Base-by-base conservation (phyloP, 1,140 invertebrate species). In the Zaprionus lachaisei region DNA sequence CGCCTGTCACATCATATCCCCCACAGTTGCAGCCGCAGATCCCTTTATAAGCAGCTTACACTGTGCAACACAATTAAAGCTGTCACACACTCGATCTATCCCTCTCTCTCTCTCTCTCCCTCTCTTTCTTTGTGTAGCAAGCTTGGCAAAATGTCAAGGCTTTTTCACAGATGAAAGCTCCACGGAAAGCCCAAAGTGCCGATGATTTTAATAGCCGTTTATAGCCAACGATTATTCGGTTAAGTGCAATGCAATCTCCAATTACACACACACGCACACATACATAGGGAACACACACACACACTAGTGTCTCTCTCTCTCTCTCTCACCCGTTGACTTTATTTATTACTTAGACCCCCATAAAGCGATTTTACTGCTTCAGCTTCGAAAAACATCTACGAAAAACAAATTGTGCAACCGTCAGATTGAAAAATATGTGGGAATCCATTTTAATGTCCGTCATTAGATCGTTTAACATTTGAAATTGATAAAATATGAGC, bases 211-310 rank as follows among this genome's bases (percentile, higher is more conserved):
- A 81, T 66, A 61, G 51, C 56, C 67, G 62, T 80, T 84, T 84
- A 84, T 85, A 74, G 47, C 70, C 72, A 49, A 73, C 61, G 41
- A 81, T 81, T 84, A 89, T 79, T 77, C 66, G 79, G 71, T 62
- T 84, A 80, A 89, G 84, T 89, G 84, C 81, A 73, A 76, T 73
- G 75, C 85, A 79, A 81, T 90, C 75, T 89, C 70, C 65, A 54
- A 73, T 64, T 47, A 65, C 56, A 54, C 38, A 61, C 34, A 67
- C 38, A 38, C 57, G 63, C 31, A 70, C 26, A 57, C 9, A 37
- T 20, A 20, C 20, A 24, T 11, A 28, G 26, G 26, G 17, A 4
- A 49, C n/a, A 22, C 47, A 51, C 12, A 55, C 15, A 47, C 24
- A 57, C 34, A 44, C 54, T 34, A 34, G 31, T 51, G 9, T 51